These are phyloP conservation scores for Spinibarbus caldwelli DNA, from an alignment of 2,797 vertebrate genomes.

Conservation along the genomic window DNA sequence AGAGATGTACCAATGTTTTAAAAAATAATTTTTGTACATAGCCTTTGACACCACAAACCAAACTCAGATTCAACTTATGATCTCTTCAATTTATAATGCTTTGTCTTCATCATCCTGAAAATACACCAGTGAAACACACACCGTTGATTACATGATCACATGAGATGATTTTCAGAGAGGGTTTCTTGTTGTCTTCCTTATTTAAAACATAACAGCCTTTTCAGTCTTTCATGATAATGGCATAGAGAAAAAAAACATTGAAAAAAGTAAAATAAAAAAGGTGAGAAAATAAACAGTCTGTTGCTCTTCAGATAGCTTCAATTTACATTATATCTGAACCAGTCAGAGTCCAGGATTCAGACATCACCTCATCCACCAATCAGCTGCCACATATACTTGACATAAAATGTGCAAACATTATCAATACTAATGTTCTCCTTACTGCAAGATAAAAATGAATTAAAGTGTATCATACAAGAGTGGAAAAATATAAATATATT, in stretches of 20 bases:
- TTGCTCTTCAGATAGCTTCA: conserved; percentile 32
- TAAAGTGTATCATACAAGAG: conserved; percentile 67
- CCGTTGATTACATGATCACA: neutral
- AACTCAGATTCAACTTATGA: neutral
- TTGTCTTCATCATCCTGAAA: neutral
- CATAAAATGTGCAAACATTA: conserved; percentile 92
- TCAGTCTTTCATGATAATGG: neutral
- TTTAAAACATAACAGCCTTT: conserved; percentile 8
- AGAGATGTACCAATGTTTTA: neutral
- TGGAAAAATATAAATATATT: conserved; percentile 80
- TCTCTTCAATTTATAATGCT: neutral
- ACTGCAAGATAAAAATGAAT: conserved; percentile 61
- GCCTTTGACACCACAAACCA: neutral
- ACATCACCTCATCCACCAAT: conserved; percentile 71
- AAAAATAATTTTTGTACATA: neutral
- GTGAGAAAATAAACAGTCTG: neutral
- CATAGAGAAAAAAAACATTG: neutral
- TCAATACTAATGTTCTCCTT: conserved; percentile 71
- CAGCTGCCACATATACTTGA: conserved; percentile 94
- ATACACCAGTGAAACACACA: conserved; percentile 1
- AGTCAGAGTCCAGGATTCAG: conserved; percentile 45
- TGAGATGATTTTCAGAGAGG: neutral
- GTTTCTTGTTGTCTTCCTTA: neutral
- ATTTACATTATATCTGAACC: conserved; percentile 29
- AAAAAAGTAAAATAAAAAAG: neutral